Conservation (phyloP, 2,797 vertebrate genomes). For the Alectoris magna region DNA sequence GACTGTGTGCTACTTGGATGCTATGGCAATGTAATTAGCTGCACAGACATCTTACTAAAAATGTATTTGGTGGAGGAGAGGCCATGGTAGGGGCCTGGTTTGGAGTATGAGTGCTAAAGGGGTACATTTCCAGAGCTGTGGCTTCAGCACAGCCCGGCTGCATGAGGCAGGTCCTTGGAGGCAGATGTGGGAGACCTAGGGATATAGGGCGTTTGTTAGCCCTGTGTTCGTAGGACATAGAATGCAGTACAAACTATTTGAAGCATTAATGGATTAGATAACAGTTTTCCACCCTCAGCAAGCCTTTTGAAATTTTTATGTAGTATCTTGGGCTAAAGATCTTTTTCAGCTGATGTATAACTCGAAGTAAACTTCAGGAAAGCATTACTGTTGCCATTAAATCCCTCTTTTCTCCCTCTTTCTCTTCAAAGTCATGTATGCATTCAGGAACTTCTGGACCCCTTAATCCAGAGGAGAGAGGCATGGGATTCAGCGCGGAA, state of each 20-base stretch:
- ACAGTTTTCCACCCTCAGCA: constrained; percentile 31
- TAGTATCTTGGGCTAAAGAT: neutral
- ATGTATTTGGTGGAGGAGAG: constrained; percentile 61
- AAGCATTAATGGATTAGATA: neutral
- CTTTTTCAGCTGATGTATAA: neutral
- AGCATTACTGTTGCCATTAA: neutral
- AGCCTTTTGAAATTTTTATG: neutral
- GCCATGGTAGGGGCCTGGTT: neutral
- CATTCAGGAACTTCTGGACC: neutral
- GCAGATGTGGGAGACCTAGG: neutral
- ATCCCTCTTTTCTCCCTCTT: neutral
- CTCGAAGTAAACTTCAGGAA: neutral
- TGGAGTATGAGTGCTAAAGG: constrained; percentile 8
- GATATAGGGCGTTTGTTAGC: neutral
- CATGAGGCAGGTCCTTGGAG: neutral
- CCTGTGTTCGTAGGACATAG: accelerated
- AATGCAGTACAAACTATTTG: neutral
- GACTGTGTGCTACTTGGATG: constrained; percentile 66
- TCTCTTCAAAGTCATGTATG: neutral
- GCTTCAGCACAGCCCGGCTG: neutral
- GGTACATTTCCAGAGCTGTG: constrained; percentile 17
- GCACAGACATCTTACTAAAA: constrained; percentile 62
- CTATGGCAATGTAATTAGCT: constrained; percentile 68
- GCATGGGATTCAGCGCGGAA: neutral
- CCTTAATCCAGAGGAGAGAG: neutral